Base-by-base conservation (phyloP, 2,113 vertebrate genomes). In the Perca flavescens region DNA sequence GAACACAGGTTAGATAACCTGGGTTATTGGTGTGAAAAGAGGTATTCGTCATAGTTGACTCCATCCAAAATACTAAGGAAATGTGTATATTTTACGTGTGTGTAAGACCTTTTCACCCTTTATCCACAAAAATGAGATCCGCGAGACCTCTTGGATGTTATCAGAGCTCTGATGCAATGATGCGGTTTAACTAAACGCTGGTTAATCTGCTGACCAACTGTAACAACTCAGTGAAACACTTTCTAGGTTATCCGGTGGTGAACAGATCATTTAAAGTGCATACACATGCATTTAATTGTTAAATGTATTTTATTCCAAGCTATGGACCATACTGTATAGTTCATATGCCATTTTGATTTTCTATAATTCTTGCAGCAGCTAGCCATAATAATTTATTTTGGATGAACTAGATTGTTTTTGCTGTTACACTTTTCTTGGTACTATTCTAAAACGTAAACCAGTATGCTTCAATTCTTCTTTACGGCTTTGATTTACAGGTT, bases 401-500 rank as follows among this genome's bases (percentile, higher is more conserved):
- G 10, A 36, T 50, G n/a, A 40, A 11, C n/a, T 28, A 3, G 14
- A 25, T 43, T 69, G 63, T 56, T 52, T 53, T 62, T 40, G 6
- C 13, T 57, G 12, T 73, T 50, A n/a, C 16, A 21, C 8, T 11
- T 70, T 10, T 67, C 4, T 47, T 5, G 0, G 4, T 0, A 4
- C 8, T 65, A 17, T 16, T 73, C 0, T 53, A 1, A 54, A 16
- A 49, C n/a, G 3, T 6, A 21, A 31, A 52, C 8, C 1, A 15
- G 9, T 16, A 1, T 25, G 8, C 6, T 66, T 50, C 43, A n/a
- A 21, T 64, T 36, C 6, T 69, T 62, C 25, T 80, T 77, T 64
- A 43, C 86, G 15, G 0, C 74, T 68, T 49, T 89, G 60, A 8
- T 57, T 80, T 86, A 13, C 91, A 99, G 98, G 98, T 82, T 99